A percentile compares a stretch with the other conserved stretches of the same genome.
These are phyloP conservation scores for Gallinago media DNA, from an alignment of 2,113 vertebrate genomes.

Conservation along the genomic window DNA sequence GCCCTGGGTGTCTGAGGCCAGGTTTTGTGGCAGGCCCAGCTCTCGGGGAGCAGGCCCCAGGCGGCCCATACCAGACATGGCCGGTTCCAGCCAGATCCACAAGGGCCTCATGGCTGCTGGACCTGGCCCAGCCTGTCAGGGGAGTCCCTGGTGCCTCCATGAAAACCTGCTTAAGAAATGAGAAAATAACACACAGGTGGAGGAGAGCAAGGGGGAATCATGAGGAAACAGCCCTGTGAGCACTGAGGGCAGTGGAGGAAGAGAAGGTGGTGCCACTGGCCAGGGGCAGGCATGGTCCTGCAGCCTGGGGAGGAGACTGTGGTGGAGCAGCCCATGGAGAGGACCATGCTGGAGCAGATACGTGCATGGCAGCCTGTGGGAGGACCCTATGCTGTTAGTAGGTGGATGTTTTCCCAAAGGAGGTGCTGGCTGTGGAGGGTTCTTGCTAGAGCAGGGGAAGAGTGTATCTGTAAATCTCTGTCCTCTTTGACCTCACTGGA, in stretches of 20 bases:
- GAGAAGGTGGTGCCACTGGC: background rate
- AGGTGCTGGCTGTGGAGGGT: background rate
- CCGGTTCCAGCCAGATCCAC: rapidly evolving
- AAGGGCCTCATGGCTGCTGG: rapidly evolving
- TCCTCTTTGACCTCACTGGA: rapidly evolving
- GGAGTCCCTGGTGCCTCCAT: background rate
- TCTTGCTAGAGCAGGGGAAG: background rate
- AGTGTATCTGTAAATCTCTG: rapidly evolving
- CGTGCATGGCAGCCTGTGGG: rapidly evolving
- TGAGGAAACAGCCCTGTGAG: background rate
- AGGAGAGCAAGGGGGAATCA: background rate
- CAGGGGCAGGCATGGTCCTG: rapidly evolving
- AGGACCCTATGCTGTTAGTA: rapidly evolving
- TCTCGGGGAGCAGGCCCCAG: background rate
- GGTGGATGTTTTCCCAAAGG: background rate
- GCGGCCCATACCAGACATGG: rapidly evolving
- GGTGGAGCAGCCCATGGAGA: background rate
- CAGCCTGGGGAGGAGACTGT: rapidly evolving
- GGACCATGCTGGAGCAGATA: background rate
- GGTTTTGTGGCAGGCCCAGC: rapidly evolving
- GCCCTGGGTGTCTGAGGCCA: rapidly evolving
- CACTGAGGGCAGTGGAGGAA: rapidly evolving
- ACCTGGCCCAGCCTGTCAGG: background rate
- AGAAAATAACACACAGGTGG: background rate
- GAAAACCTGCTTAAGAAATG: background rate